Base-by-base conservation (phyloP, 2,113 vertebrate genomes). In the Ailurus styani region DNA sequence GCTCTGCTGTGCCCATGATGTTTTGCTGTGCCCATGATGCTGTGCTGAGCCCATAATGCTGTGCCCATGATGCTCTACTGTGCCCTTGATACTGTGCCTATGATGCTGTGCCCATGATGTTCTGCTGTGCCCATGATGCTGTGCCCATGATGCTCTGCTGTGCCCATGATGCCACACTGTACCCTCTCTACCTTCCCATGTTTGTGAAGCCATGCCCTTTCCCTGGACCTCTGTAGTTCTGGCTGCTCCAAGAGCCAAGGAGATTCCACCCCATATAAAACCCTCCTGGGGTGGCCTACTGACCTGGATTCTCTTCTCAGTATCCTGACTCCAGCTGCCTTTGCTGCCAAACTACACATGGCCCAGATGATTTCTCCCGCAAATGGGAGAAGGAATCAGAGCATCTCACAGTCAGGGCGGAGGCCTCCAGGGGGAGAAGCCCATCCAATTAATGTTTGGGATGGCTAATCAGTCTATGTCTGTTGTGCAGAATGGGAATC, bases 241-340 rank as follows among this genome's bases (percentile, higher is more conserved):
- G 70, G 70, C 64, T 90, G 77, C 57, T 91, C 29, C 57, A 73
- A 82, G 87, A 96, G 64, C 40, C 3, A 42, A 95, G 90, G 92
- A 91, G 66, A 72, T 95, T 91, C 90, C 72, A 95, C 60, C 64
- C 62, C 82, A 68, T 72, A 54, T 78, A 83, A 95, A 91, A 66
- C 2, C 31, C 37, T 91, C 83, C 92, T 68, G 31, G 91, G 82
- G 62, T 86, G 94, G 40, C 97, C 97, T 97, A 96, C 92, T 97
- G 95, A 97, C 97, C 97, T 93, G 96, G 78, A 96, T 97, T 97
- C 94, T 97, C 66, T 14, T 57, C 78, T 96, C 86, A 72, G 89
- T 50, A 87, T 97, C 86, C 70, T 82, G 86, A 93, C 92, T 91
- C 77, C 89, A 96, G 3, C 91, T 0, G 8, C 83, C 72, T 96